phyloP scores from a whole-genome alignment of 2,113 vertebrate genomes.

The Seriola dumerili region DNA sequence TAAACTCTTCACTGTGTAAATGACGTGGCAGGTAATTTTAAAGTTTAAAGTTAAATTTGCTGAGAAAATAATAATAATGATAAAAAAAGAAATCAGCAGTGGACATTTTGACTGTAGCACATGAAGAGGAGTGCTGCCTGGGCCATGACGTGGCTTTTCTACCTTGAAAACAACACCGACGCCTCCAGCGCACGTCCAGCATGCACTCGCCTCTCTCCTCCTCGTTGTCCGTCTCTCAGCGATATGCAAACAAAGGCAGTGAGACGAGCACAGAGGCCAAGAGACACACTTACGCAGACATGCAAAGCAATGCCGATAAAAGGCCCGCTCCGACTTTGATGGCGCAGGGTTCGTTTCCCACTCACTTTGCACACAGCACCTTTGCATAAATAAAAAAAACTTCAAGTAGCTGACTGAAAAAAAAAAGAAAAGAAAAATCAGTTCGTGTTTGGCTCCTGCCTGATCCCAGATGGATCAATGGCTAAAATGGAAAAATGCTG shows the following conservation, averaged over 20 bases:
- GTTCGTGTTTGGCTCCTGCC: constrained; percentile 48
- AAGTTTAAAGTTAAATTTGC: too few species aligned
- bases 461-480: constrained; percentile 46
- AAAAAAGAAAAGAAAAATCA: neutral
- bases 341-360: constrained; percentile 2
- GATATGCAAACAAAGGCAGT: constrained; percentile 50
- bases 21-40: neutral
- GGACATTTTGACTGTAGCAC: neutral
- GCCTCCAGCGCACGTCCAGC: neutral
- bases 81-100: neutral
- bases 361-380: constrained; percentile 26
- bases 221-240: constrained; percentile 17
- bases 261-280: constrained; percentile 34
- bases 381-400: constrained; percentile 57
- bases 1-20: too few species aligned
- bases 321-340: constrained; percentile 30
- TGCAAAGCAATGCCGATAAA: constrained; percentile 57
- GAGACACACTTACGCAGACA: constrained; percentile 41
- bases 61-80: neutral
- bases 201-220: constrained; percentile 1
- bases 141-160: neutral
- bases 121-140: neutral
- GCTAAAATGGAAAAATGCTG: constrained; percentile 38
- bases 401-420: constrained; percentile 9
- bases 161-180: constrained; percentile 11